These are phyloP conservation scores for Astatoreochromis straeleni DNA, from an alignment of 2,113 vertebrate genomes.

Conservation along the genomic window DNA sequence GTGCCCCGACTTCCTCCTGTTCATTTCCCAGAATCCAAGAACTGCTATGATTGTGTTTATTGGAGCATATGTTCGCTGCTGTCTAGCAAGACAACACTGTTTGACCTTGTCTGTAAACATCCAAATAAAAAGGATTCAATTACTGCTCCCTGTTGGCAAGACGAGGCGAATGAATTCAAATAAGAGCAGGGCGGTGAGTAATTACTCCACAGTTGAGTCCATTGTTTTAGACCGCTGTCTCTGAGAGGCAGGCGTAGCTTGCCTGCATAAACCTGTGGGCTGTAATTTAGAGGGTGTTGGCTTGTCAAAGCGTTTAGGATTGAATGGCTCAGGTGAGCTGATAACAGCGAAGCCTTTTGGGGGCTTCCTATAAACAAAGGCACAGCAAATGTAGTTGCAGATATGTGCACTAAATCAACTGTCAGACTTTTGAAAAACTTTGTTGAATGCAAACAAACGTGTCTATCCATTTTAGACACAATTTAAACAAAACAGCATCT, in stretches of 20 bases:
- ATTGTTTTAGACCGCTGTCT: slow-evolving; percentile 34
- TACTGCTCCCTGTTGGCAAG: slow-evolving; percentile 33
- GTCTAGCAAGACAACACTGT: neutral
- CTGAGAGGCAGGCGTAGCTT: slow-evolving; percentile 12
- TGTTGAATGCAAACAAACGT: neutral
- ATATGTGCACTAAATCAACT: neutral
- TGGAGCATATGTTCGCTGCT: neutral
- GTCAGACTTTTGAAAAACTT: neutral
- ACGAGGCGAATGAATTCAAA: slow-evolving; percentile 20
- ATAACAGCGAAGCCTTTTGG: slow-evolving; percentile 39
- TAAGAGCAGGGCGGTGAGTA: neutral
- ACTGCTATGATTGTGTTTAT: neutral
- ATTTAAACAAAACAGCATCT: neutral
- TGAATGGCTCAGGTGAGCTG: slow-evolving; percentile 42
- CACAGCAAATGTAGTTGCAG: neutral
- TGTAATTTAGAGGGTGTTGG: slow-evolving; percentile 52
- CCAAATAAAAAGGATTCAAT: slow-evolving; percentile 43
- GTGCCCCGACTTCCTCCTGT: slow-evolving; percentile 1
- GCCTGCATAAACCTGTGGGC: slow-evolving; percentile 45
- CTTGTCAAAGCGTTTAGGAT: slow-evolving; percentile 2
- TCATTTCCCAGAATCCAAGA: neutral
- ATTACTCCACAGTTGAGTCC: neutral
- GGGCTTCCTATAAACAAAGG: slow-evolving; percentile 23
- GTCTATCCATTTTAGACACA: neutral
- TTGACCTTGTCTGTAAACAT: slow-evolving; percentile 43